These are phyloP conservation scores for Acipenser oxyrinchus DNA, from an alignment of 2,797 vertebrate genomes.

Conservation along the genomic window DNA sequence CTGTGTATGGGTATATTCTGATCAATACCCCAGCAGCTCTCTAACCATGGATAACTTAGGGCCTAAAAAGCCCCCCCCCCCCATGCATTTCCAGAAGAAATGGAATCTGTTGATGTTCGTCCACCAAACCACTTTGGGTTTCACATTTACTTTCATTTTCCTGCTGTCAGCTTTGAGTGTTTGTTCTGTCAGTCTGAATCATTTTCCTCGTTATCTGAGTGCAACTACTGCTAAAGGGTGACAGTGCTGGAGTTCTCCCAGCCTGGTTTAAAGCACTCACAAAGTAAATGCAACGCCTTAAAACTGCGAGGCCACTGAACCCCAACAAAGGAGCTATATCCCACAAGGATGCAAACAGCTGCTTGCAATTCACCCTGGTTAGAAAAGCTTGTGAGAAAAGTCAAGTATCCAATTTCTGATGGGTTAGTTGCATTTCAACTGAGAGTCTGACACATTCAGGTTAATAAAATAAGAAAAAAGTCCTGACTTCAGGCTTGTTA, in stretches of 20 bases:
- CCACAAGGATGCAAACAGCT: constrained; percentile 8
- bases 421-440: neutral
- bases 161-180: constrained; percentile 3
- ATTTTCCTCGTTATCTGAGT: neutral
- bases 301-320: neutral
- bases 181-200: constrained; percentile 4
- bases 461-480: neutral
- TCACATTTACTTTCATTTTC: neutral
- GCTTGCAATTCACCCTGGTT: neutral
- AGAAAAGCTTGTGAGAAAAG: constrained; percentile 6
- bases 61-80: too few relatives aligned
- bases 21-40: neutral
- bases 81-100: neutral
- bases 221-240: neutral
- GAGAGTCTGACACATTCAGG: constrained; percentile 13
- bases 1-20: neutral
- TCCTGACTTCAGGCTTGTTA: too few relatives aligned
- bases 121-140: neutral
- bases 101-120: neutral
- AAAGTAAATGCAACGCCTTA: constrained; percentile 2
- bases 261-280: constrained; percentile 5
- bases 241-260: neutral
- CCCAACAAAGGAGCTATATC: neutral
- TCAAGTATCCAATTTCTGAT: constrained; percentile 8
- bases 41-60: too few relatives aligned